A percentile compares a stretch with the other conserved stretches of the same genome.
Evolutionary conservation across 1,140 invertebrate species (phyloP).

Genomic region (Hestina assimilis): DNA sequence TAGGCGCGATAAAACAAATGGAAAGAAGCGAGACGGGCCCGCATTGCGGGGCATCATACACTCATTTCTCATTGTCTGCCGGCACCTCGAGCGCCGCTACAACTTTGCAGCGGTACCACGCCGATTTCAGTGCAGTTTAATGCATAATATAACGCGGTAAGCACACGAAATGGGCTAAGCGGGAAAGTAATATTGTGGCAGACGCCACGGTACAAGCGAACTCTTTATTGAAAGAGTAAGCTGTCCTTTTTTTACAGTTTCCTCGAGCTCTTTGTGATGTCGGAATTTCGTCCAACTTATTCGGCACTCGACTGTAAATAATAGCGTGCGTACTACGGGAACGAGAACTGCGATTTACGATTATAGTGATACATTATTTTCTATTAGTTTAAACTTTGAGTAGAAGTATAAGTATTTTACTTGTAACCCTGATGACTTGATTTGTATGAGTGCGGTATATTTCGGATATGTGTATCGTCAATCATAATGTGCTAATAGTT

Average conservation of each 20-base stretch:
- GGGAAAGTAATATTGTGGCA: conserved; percentile 59
- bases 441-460: conserved; percentile 29
- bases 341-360: too few relatives aligned
- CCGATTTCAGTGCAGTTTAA: conserved; percentile 65
- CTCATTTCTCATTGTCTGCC: conserved; percentile 72
- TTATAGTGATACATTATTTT: conserved; percentile 32
- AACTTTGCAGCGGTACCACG: conserved; percentile 57
- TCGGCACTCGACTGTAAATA: conserved; percentile 60
- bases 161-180: conserved; percentile 62
- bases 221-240: conserved; percentile 76
- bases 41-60: conserved; percentile 70
- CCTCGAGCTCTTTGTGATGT: conserved; percentile 59
- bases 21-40: conserved; percentile 53
- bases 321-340: conserved; percentile 56
- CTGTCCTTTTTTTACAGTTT: conserved; percentile 71
- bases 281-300: conserved; percentile 65
- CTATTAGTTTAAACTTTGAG: too few relatives aligned
- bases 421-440: too few relatives aligned
- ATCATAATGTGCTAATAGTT: conserved; percentile 29
- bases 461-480: conserved; percentile 33
- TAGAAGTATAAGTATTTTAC: too few relatives aligned
- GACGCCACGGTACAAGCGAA: conserved; percentile 45
- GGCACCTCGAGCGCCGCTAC: conserved; percentile 56
- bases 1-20: conserved; percentile 71
- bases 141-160: conserved; percentile 74